Base-by-base conservation (phyloP, 2,113 vertebrate species). In the Calyptommatus sinebrachiatus region DNA sequence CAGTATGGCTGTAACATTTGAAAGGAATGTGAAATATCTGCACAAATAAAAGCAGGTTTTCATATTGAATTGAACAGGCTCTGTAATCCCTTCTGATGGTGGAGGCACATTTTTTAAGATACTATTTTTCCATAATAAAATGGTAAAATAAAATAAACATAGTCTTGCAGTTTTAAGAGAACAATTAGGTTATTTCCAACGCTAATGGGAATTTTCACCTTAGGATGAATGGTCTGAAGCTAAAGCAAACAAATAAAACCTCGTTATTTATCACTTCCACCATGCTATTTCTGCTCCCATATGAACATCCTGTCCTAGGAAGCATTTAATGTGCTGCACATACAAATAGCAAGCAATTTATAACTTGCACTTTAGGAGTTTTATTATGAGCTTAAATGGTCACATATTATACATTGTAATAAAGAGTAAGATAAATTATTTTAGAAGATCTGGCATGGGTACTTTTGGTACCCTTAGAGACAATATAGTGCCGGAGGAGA, bases 31-130 rank as follows among this genome's bases (percentile, higher is more conserved):
- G 28, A 16, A 35, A 89, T 78, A 79, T 84, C 63, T 79, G 65
- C 65, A 81, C 78, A 61, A 89, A 88, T 84, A 70, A 85, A 83
- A 86, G 70, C 90, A 83, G 87, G 85, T 2, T 81, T 86, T 84
- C 72, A 88, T 82, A 86, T 91, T 35, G 85, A 90, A 91, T 80
- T 89, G 89, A 88, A 89, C 86, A 85, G 84, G 77, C 65, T 77
- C 71, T 87, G 75, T 88, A 91, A 88, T 90, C 79, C 76, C 84
- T 82, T 83, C 80, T 82, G 83, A 84, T 45, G 79, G 53, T 18
- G 18, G 63, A 84, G 87, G 83, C 86, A 89, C 90, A 90, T 45
- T 83, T 45, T 83, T 78, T 83, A 80, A 87, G 82, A 83, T 76
- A 74, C 68, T 77, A 78, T 8, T 70, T 79, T 86, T 41, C 35